Evolutionary conservation across 1,140 invertebrate genomes (phyloP).

Genomic region (Sinella curviseta): DNA sequence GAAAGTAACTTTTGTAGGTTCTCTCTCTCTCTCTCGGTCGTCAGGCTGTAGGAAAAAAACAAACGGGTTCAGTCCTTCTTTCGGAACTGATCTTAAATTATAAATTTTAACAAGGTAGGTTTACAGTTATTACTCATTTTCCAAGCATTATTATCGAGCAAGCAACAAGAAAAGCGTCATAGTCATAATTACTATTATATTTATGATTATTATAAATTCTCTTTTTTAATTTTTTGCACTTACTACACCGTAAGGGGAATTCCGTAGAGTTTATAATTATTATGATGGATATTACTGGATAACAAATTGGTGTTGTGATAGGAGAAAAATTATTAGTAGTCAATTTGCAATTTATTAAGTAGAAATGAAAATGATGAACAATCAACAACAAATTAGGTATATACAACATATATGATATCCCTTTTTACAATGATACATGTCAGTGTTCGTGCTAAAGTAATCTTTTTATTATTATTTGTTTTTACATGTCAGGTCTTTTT

Average conservation of each 20-base stretch:
- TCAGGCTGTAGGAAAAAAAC: constrained; percentile 10
- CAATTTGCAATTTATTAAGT: constrained; percentile 4
- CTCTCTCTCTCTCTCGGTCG: too few species aligned
- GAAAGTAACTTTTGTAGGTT: too few species aligned
- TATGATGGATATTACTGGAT: too few species aligned
- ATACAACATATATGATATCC: too few species aligned
- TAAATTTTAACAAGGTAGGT: constrained; percentile 1
- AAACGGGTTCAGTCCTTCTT: not conserved
- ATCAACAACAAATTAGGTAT: too few species aligned
- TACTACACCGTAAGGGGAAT: not conserved
- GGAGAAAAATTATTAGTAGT: not conserved
- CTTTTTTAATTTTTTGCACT: constrained; percentile 1
- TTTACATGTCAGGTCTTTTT: not conserved
- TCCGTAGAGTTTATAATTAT: not conserved
- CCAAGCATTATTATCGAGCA: too few species aligned
- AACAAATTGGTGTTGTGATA: constrained; percentile 8
- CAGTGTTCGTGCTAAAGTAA: constrained; percentile 16
- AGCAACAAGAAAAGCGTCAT: too few species aligned
- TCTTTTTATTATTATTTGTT: constrained; percentile 14
- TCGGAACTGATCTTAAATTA: constrained; percentile 3
- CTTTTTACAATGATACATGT: not conserved
- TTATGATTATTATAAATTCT: not conserved
- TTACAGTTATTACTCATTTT: not conserved
- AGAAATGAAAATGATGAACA: too few species aligned
- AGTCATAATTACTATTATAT: too few species aligned